phyloP scores from a whole-genome alignment of 2,888 invertebrate genomes.

The Patella caerulea region DNA sequence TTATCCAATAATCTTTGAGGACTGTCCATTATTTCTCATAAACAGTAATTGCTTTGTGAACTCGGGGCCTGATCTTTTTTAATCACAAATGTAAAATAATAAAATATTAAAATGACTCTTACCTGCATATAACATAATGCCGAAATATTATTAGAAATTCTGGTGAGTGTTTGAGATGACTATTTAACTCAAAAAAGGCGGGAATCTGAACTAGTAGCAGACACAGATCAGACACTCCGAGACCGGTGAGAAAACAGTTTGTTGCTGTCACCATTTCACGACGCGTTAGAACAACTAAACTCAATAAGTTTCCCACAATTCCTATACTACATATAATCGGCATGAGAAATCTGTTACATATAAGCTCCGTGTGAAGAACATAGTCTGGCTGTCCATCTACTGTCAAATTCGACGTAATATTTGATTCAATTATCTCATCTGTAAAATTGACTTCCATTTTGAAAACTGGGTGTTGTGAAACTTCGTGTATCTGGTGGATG shows the following conservation, averaged over 20 bases:
- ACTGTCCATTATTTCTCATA: too few relatives aligned
- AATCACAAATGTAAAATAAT: too few relatives aligned
- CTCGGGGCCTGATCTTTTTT: too few relatives aligned
- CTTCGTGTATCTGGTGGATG: too few relatives aligned
- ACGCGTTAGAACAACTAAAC: slow-evolving; percentile 41
- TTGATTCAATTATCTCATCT: too few relatives aligned
- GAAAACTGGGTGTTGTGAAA: too few relatives aligned
- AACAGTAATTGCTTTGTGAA: too few relatives aligned
- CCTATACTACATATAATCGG: slow-evolving; percentile 42
- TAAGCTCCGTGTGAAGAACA: slow-evolving; percentile 25
- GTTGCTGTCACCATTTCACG: slow-evolving; percentile 43
- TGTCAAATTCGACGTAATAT: too few relatives aligned
- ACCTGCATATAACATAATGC: slow-evolving; percentile 40
- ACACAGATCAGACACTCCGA: slow-evolving; percentile 43
- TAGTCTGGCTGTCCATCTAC: neutral
- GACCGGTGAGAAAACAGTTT: slow-evolving; percentile 44
- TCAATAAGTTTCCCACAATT: slow-evolving; percentile 43
- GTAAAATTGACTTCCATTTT: too few relatives aligned
- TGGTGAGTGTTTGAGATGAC: slow-evolving; percentile 17
- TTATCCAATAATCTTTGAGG: too few relatives aligned
- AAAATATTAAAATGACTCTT: slow-evolving; percentile 15
- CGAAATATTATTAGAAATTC: slow-evolving; percentile 37
- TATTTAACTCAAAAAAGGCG: slow-evolving; percentile 35
- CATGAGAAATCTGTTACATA: slow-evolving; percentile 32
- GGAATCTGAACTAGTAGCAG: slow-evolving; percentile 41